Evolutionary conservation across 2,888 invertebrate genomes (phyloP).

Genomic region (Pristionchus mayeri): DNA sequence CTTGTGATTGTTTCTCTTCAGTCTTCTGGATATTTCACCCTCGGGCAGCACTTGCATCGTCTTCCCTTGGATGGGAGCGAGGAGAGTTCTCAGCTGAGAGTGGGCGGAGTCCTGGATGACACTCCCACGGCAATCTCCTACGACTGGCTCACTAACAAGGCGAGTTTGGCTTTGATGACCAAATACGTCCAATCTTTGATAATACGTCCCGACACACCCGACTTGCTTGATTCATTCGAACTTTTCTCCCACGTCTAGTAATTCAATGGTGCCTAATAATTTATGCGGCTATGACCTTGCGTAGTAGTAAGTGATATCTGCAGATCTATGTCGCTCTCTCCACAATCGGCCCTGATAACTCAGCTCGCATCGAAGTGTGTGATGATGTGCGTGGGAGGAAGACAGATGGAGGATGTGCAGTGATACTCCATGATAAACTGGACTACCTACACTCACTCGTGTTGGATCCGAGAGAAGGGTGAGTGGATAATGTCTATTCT

Average conservation of each 20-base stretch:
- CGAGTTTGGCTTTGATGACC: no score
- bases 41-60: constrained; percentile 26
- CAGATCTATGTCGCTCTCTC: constrained; percentile 47
- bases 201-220: no score
- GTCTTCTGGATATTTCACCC: constrained; percentile 39
- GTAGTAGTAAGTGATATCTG: no score
- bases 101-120: constrained; percentile 44
- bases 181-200: no score
- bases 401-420: constrained; percentile 45
- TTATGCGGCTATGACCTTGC: no score
- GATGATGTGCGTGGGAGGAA: not conserved
- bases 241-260: no score
- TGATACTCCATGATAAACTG: constrained; percentile 52
- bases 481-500: not conserved
- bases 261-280: no score
- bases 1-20: not conserved
- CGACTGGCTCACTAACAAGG: constrained; percentile 48
- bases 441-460: constrained; percentile 60
- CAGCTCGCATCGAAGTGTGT: constrained; percentile 47
- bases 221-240: no score
- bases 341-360: constrained; percentile 46
- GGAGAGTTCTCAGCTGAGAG: not conserved
- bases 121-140: constrained; percentile 35
- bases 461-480: constrained; percentile 63
- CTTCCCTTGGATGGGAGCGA: constrained; percentile 16